These are phyloP conservation scores for Slavum lentiscoides DNA, from an alignment of 2,888 invertebrate genomes.

Conservation along the genomic window DNA sequence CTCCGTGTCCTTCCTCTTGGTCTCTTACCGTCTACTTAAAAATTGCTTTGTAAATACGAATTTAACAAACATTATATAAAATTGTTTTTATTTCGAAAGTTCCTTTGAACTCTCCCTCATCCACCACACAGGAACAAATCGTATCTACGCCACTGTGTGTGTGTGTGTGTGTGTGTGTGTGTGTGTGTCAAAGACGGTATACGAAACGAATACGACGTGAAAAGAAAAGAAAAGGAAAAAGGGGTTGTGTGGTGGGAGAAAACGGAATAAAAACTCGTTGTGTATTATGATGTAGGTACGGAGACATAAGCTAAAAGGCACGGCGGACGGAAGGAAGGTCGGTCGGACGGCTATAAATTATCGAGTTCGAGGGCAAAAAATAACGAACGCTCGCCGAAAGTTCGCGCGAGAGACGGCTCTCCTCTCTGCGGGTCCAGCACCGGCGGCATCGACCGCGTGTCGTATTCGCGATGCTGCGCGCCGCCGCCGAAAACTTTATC, in stretches of 20 bases:
- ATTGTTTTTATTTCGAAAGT: no score
- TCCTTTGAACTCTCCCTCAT: no score
- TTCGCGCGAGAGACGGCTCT: conserved; percentile 9
- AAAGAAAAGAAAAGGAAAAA: conserved; percentile 1
- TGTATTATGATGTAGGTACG: background rate
- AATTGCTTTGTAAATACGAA: no score
- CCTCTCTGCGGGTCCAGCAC: background rate
- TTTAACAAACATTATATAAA: no score
- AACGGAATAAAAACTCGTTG: conserved; percentile 21
- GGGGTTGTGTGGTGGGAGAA: background rate
- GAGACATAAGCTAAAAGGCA: no score
- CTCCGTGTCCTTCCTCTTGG: no score
- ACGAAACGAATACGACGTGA: conserved; percentile 3
- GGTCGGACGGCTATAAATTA: conserved; percentile 20
- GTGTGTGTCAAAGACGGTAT: background rate
- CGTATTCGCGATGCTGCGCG: no score
- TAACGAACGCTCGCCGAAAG: conserved; percentile 34
- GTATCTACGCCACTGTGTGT: no score
- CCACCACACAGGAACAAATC: no score
- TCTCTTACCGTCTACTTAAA: no score
- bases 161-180: background rate
- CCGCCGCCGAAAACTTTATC: conserved; percentile 24
- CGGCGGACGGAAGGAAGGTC: no score
- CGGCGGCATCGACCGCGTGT: background rate
- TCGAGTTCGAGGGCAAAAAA: conserved; percentile 34